Conservation (phyloP, 2,888 invertebrate genomes). For the Cynaeus angustus region DNA sequence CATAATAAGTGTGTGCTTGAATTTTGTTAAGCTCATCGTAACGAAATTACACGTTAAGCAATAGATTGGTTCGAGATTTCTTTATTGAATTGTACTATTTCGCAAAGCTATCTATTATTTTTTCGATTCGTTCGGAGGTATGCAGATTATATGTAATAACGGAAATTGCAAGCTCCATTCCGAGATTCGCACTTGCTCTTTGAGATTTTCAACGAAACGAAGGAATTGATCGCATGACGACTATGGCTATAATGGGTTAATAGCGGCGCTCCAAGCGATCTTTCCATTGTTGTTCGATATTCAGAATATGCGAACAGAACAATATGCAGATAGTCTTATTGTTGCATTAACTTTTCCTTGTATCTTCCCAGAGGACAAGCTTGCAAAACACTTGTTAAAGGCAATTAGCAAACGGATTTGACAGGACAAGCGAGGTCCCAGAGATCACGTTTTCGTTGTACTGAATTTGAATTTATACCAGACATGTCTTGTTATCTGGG, state of each 20-base stretch:
- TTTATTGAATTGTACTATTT: constrained; percentile 45
- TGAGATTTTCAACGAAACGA: constrained; percentile 16
- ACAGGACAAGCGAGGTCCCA: constrained; percentile 55
- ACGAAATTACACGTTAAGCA: constrained; percentile 45
- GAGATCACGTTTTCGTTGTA: constrained; percentile 54
- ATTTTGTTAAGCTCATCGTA: constrained; percentile 41
- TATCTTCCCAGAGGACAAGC: constrained; percentile 54
- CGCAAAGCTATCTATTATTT: constrained; percentile 38
- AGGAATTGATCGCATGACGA: constrained; percentile 34
- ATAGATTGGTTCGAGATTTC: constrained; percentile 33
- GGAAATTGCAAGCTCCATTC: constrained; percentile 31
- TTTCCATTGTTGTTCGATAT: constrained; percentile 39
- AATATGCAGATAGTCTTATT: constrained; percentile 50
- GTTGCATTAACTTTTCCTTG: constrained; percentile 51
- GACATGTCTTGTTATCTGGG: constrained; percentile 42
- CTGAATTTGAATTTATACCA: constrained; percentile 51
- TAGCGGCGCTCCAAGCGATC: constrained; percentile 37
- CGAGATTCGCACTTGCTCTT: constrained; percentile 36
- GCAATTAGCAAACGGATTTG: constrained; percentile 56
- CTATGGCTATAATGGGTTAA: constrained; percentile 30
- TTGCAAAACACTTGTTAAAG: constrained; percentile 56
- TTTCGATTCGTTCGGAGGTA: constrained; percentile 26
- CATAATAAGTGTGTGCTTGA: constrained; percentile 38
- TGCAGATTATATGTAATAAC: constrained; percentile 42
- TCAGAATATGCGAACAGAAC: constrained; percentile 38